Evolutionary conservation across 2,797 vertebrate species (phyloP), one percentile per base, ranked within the genome.

Genomic region (Pseudopleuronectes americanus): DNA sequence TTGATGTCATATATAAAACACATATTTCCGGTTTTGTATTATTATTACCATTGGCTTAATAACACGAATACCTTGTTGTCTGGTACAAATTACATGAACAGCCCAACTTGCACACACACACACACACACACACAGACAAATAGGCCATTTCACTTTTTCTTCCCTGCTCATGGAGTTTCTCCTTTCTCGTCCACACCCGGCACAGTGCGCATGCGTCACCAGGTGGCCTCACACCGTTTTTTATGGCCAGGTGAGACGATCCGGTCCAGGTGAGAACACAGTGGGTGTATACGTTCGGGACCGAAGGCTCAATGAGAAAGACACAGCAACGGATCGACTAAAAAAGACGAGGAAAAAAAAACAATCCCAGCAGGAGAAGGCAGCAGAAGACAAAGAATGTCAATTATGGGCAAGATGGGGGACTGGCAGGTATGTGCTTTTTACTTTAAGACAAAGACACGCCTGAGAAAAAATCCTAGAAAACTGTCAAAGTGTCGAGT

Each of bases 211-310:
- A 98, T 96, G 97, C 97, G 97, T 94, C 79, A 81, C 91, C 92
- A 95, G 95, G 95, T 96, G 90, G 93, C 92, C 92, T 79, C 93
- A 90, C 91, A 92, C 90, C 89, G 93, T 92, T 95, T 95, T 96
- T 96, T 96, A 96, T 93, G 94, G 87, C 96, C 97, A 99, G 97
- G 97, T 98, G 96, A 97, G 95, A 90, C 92, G 93, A 95, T 94
- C 90, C 89, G 81, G 91, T 93, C 89, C 95, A 96, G 95, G 96
- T 96, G 57, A 94, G 95, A 93, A 94, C 88, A 89, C 36, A 41
- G 28, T 1, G 38, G 94, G 91, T 96, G 53, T 4, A 56, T 95
- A 94, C 92, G 93, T 94, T 91, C 93, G 93, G 90, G 91, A 94
- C 92, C 92, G 85, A 89, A 93, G 92, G 88, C 87, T 93, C 87